Evolutionary conservation across 2,113 vertebrate genomes (phyloP).

Genomic region (Elephas maximus): DNA sequence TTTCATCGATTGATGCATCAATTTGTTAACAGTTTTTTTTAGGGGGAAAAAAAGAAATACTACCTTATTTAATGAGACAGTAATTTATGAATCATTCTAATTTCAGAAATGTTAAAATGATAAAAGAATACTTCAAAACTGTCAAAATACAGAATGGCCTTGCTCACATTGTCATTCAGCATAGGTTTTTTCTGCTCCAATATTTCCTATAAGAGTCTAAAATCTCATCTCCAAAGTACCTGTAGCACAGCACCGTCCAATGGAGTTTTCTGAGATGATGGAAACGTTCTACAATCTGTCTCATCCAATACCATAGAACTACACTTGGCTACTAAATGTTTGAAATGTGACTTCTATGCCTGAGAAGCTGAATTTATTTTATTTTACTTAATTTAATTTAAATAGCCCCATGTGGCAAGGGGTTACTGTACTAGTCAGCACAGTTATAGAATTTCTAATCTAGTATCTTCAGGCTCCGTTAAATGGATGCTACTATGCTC

Average conservation of each 20-base stretch:
- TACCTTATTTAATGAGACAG: conserved; percentile 31
- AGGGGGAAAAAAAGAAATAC: neutral
- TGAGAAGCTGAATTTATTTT: neutral
- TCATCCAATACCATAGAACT: neutral
- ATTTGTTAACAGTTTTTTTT: conserved; percentile 43
- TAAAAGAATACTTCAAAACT: conserved; percentile 42
- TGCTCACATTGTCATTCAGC: neutral
- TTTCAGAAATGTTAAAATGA: conserved; percentile 59
- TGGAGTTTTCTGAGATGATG: too few species aligned
- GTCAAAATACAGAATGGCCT: conserved; percentile 9
- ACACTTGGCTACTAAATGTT: too few species aligned
- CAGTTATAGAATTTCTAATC: neutral
- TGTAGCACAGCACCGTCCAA: neutral
- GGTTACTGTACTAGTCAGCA: neutral
- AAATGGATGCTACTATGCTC: neutral
- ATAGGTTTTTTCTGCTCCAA: neutral
- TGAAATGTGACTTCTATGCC: neutral
- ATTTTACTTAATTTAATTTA: neutral
- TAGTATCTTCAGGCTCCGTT: neutral
- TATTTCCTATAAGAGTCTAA: neutral
- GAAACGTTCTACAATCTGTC: too few species aligned
- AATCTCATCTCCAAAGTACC: neutral
- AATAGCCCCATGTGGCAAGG: neutral
- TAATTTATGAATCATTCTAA: conserved; percentile 43
- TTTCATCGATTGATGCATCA: conserved; percentile 17